Conservation (phyloP, 2,797 vertebrate species). For the Todus mexicanus region DNA sequence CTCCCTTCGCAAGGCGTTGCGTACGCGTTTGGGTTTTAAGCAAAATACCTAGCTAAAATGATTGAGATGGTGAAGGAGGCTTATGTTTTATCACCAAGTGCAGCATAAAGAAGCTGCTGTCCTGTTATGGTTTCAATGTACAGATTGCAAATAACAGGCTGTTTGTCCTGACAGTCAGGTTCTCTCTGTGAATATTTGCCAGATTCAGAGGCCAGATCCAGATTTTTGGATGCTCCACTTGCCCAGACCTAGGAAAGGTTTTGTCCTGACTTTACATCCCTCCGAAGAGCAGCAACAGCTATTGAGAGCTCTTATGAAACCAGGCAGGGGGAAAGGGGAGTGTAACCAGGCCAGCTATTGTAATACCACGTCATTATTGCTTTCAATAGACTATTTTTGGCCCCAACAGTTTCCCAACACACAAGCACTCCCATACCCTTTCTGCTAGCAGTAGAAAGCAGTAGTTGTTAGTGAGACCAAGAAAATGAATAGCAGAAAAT, state of each 20-base stretch:
- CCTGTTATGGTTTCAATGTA: neutral
- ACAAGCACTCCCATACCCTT: neutral
- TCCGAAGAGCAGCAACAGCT: neutral
- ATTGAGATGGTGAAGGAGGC: neutral
- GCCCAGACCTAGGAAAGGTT: neutral
- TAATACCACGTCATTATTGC: neutral
- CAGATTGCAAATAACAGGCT: neutral
- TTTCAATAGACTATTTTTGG: constrained; percentile 3
- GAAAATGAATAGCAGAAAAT: neutral
- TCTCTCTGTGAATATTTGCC: neutral
- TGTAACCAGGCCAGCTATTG: neutral
- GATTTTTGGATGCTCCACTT: neutral
- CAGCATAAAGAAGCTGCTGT: neutral
- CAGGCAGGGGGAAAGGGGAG: neutral
- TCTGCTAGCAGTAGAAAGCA: neutral
- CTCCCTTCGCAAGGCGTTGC: neutral
- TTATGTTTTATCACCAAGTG: neutral
- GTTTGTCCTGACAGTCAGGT: neutral
- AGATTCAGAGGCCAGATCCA: neutral
- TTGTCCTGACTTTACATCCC: neutral
- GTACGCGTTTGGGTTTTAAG: neutral
- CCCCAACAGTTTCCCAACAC: neutral
- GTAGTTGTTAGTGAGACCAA: neutral
- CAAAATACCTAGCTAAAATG: neutral
- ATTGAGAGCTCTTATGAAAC: neutral